Evolutionary conservation across 1,140 invertebrate species (phyloP), one percentile per base, ranked within the genome.

Genomic region (Drosophila prosaltans): DNA sequence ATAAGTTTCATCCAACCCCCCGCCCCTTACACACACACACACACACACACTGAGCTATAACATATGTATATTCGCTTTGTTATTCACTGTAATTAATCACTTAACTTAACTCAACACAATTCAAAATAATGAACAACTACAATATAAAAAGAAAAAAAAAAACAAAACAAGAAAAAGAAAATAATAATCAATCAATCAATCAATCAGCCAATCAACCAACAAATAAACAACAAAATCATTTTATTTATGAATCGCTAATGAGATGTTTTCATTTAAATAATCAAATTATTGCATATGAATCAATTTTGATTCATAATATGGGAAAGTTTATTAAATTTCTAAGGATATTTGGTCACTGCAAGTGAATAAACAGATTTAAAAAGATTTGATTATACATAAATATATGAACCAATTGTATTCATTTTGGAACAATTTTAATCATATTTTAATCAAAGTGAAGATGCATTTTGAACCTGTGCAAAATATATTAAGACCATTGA

Each of bases 151-250:
- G 6, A 40, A 21, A 4, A 58, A 32, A 28, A 51, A 36, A 57
- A 57, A 32, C 28, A 57, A 11, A 57, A 39, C 51, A 40, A 8
- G 24, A 59, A 63, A 26, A 43, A 9, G 32, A 24, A 62, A 62
- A 71, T 36, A 3, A 58, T 26, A 11, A 36, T 57, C 4, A 48
- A 65, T 24, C 64, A 65, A 16, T 26, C 41, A 36, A 51, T n/a
- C 55, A 32, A 64, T 40, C 24, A 73, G 16, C 40, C 7, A 55
- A 69, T 21, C 60, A 54, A 63, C 32, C 57, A 65, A 48, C 24
- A 74, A 74, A 65, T 69, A 74, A 78, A 78, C 60, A 16, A 2
- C 32, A 65, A 74, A 74, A 62, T 59, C 57, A 60, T 77, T 69
- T 69, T 41, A 73, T 69, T 32, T 62, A 48, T 59, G 36, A 39